Evolutionary conservation across 2,797 vertebrate species (phyloP).

Genomic region (Gadopsis marmoratus): DNA sequence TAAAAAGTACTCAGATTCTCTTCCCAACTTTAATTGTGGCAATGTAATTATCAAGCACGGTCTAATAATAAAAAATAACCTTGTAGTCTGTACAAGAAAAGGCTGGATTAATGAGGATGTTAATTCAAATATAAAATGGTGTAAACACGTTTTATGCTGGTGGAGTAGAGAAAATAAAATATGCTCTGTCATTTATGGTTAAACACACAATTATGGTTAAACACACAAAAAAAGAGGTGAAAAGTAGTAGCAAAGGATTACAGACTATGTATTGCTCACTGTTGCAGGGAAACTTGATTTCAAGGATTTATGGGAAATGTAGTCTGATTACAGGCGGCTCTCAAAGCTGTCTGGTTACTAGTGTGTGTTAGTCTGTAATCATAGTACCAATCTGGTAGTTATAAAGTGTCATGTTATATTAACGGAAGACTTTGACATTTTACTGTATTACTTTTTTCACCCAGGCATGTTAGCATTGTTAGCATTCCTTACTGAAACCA

Average conservation of each 20-base stretch:
- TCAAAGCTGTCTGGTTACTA: conserved; percentile 55
- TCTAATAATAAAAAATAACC: conserved; percentile 42
- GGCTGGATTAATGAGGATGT: conserved; percentile 34
- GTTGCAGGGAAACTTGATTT: conserved; percentile 29
- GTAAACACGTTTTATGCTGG: conserved; percentile 64
- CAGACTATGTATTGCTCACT: conserved; percentile 62
- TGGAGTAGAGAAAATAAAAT: conserved; percentile 46
- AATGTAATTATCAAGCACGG: conserved; percentile 37
- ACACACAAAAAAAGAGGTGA: conserved; percentile 18
- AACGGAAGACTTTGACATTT: conserved; percentile 52
- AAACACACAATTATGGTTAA: conserved; percentile 25
- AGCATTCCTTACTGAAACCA: conserved; percentile 37
- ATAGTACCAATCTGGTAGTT: conserved; percentile 29
- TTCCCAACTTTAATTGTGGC: conserved; percentile 24
- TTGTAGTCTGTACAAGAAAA: conserved; percentile 38
- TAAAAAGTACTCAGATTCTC: conserved; percentile 40
- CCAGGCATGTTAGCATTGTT: conserved; percentile 54
- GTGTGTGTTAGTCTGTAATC: conserved; percentile 50
- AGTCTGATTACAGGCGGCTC: conserved; percentile 42
- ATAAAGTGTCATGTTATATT: background rate
- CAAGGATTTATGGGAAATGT: conserved; percentile 49
- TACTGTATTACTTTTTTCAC: background rate
- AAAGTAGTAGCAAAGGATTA: conserved; percentile 29
- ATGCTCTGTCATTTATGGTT: conserved; percentile 31
- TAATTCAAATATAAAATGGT: conserved; percentile 51